Conservation (phyloP, 2,113 vertebrate genomes). For the Salvelinus fontinalis region DNA sequence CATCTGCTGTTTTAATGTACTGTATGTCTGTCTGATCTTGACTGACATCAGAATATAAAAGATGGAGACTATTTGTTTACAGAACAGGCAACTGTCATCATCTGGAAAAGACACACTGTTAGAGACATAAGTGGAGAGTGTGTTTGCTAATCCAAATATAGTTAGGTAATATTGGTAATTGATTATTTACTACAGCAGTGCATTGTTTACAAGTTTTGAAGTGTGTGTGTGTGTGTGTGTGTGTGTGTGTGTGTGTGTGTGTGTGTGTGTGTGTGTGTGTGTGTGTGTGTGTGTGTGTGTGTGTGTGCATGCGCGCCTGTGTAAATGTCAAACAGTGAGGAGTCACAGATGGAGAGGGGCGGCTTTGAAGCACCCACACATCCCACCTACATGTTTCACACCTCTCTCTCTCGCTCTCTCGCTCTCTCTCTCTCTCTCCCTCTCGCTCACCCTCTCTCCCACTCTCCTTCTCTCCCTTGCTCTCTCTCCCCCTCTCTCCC, state of each 20-base stretch:
- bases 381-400: slow-evolving; percentile 20
- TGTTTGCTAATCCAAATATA: background rate
- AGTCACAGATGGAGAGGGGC: slow-evolving; percentile 35
- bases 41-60: background rate
- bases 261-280: no score
- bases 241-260: no score
- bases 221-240: no score
- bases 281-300: background rate
- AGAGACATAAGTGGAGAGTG: no score
- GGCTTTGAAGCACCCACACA: slow-evolving; percentile 65
- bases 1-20: background rate
- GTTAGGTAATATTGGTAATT: background rate
- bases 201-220: background rate
- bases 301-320: background rate
- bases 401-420: background rate
- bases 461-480: background rate
- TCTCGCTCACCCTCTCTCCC: background rate
- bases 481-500: no score
- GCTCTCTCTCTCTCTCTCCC: no score
- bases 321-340: slow-evolving; percentile 66
- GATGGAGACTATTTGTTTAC: background rate
- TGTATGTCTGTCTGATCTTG: background rate
- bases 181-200: background rate
- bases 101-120: background rate
- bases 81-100: background rate